Base-by-base conservation (phyloP, 2,888 invertebrate genomes). In the Plagodis pulveraria region DNA sequence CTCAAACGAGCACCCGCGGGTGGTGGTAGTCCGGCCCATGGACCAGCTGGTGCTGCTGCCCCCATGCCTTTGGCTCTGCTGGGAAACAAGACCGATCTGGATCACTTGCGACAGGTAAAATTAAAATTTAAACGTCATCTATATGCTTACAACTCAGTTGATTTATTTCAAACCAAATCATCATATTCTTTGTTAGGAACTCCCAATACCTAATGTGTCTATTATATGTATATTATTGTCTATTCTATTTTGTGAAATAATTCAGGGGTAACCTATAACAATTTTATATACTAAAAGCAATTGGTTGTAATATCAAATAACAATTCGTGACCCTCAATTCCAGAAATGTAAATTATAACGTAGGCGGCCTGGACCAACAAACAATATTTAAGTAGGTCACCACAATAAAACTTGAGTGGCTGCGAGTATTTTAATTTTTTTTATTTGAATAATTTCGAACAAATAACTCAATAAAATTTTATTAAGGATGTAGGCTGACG, bases 31-130 rank as follows among this genome's bases (percentile, higher is more conserved):
- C 95, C 95, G 0, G 93, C 94, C 1, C 94, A 95, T 65, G 89
- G 95, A 32, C 84, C 95, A 5, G 94, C 94, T 73, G 89, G 76
- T 75, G 86, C 84, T 70, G 81, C 82, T 66, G 89, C 76, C 72
- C 90, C 73, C 22, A 91, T 91, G 91, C 95, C 95, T 0, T 89
- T 95, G 12, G 95, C 96, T 46, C 85, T 97, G 50, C 89, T 97
- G 44, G 97, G 95, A 57, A 97, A 97, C 89, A 97, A 97, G 86
- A 95, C 95, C 41, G 97, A 97, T 88, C 90, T 97, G 78, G 96
- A 96, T 81, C 96, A 96, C 85, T 92, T 96, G 61, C 91, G 96
- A 94, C 94, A 95, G 94, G 96, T 96, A 78, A 87, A 36, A 43
- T n/a, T 46, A n/a, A 10, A 12, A 38, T 8, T 8, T 38, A 1